Conservation (phyloP, 2,113 vertebrate species). For the Nycticebus coucang region DNA sequence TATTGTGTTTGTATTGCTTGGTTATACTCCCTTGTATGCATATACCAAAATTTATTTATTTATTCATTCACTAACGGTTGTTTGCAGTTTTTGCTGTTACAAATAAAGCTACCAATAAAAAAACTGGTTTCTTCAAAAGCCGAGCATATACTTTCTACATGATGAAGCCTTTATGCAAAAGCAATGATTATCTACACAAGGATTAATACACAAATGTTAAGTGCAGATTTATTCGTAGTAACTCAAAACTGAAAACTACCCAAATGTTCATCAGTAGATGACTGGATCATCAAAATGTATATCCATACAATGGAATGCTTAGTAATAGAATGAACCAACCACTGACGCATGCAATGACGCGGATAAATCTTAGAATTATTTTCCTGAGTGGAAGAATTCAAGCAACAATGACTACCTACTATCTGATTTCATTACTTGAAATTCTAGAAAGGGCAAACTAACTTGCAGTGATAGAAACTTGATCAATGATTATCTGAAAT, state of each 20-base stretch:
- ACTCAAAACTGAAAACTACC: background rate
- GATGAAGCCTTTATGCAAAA: background rate
- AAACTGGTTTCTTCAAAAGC: background rate
- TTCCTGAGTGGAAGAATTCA: background rate
- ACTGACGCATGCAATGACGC: rapidly evolving
- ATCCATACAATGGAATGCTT: background rate
- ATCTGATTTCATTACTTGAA: background rate
- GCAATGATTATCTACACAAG: background rate
- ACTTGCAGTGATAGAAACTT: background rate
- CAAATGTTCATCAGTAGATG: background rate
- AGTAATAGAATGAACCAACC: background rate
- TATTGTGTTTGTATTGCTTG: background rate
- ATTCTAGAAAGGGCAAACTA: background rate
- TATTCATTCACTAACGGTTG: background rate
- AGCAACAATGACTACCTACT: background rate
- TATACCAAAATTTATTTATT: background rate
- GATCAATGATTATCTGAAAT: background rate
- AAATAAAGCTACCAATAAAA: background rate
- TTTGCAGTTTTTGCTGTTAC: background rate
- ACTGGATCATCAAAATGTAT: background rate
- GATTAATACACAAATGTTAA: background rate
- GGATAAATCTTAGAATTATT: background rate
- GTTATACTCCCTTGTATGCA: background rate
- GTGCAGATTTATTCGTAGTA: background rate
- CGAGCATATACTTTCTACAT: background rate